Base-by-base conservation (phyloP, 2,888 invertebrate genomes). In the Anorthoa munda region DNA sequence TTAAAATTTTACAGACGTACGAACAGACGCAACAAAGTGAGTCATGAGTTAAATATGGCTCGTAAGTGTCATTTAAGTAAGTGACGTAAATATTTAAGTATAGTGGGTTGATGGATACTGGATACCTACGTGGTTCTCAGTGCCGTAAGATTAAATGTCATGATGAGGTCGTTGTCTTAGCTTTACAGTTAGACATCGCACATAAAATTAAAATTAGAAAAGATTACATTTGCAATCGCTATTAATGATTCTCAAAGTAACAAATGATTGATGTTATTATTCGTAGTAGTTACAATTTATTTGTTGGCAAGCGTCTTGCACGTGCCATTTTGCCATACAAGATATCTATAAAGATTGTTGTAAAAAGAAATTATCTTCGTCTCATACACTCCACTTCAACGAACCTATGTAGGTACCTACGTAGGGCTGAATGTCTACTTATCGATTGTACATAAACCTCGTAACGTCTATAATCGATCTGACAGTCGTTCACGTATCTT, bases 391-490 rank as follows among this genome's bases (percentile, higher is more conserved):
- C 17, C 17, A 59, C 21, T 71, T 58, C n/a, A 23, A 58, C 26
- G 26, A 50, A 70, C 21, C 1, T 64, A 73, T 18, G 21, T 48
- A 51, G 26, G 15, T 51, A 46, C 15, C 23, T 66, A 64, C 55
- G 3, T 66, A 73, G 17, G 75, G 66, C 46, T 83, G 51, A 70
- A 70, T 70, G 46, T 71, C 50, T 71, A 67, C 64, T 70, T 82
- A 77, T 84, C 77, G 77, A 82, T 84, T 72, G 72, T 64, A 72
- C 71, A 75, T 69, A 75, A 68, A 71, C 84, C 61, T 73, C 61
- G 84, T 81, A 71, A 76, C 72, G 72, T 48, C 66, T 70, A 58
- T 80, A 79, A 77, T 75, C 73, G 69, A 77, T 72, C 56, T 63
- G 72, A 55, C 59, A 64, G 58, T 65, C 64, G 26, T 68, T 60